Conservation (phyloP, 2,888 invertebrate species). For the Steinernema scapterisci region DNA sequence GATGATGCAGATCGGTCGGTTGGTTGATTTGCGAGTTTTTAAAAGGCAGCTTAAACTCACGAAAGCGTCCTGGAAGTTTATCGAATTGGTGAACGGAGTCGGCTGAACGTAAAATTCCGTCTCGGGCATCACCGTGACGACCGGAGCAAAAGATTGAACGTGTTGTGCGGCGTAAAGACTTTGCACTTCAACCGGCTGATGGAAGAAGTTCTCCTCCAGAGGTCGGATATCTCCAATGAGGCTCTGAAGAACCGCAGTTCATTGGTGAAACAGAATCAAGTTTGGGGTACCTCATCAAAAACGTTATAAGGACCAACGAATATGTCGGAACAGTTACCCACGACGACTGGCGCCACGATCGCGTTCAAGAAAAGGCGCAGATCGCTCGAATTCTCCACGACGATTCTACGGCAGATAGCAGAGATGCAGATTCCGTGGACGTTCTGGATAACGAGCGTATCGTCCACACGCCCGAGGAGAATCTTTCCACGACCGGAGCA, state of each 20-base stretch:
- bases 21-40: too few species aligned
- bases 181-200: not conserved
- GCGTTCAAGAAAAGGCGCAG: conserved; percentile 3
- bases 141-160: not conserved
- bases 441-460: not conserved
- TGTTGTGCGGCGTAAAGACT: not conserved
- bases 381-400: not conserved
- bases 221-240: not conserved
- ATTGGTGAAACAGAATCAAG: not conserved
- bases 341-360: not conserved
- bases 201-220: conserved; percentile 17
- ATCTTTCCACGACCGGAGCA: conserved; percentile 8
- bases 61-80: conserved; percentile 9
- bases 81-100: conserved; percentile 10
- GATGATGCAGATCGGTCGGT: not conserved
- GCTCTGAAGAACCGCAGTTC: not conserved
- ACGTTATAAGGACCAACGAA: conserved; percentile 10
- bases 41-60: too few species aligned
- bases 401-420: conserved; percentile 18
- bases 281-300: conserved; percentile 12
- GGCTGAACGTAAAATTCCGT: conserved; percentile 19
- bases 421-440: not conserved
- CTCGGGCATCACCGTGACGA: not conserved
- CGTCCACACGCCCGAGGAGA: conserved; percentile 7
- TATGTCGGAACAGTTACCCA: not conserved